These are phyloP conservation scores for Plutomurus gul DNA, from an alignment of 1,140 invertebrate genomes.

Conservation along the genomic window DNA sequence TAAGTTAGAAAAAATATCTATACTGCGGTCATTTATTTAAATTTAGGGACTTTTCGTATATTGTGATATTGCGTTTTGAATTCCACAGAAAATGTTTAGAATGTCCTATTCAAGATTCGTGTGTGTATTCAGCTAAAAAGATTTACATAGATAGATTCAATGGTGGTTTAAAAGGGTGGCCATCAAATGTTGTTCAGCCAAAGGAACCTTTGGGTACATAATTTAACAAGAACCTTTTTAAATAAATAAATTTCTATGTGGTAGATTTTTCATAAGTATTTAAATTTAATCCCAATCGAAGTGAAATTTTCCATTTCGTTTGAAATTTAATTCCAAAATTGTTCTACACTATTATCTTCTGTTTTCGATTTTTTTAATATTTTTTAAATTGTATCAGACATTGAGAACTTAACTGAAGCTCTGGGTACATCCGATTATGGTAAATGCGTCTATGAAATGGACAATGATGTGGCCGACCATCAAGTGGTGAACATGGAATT, in stretches of 20 bases:
- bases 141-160: conserved; percentile 57
- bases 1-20: conserved; percentile 37
- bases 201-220: conserved; percentile 40
- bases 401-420: conserved; percentile 57
- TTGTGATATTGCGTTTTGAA: no score
- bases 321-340: background rate
- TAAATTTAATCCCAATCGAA: no score
- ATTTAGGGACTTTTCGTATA: no score
- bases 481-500: conserved; percentile 62
- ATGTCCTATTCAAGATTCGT: conserved; percentile 57
- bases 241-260: no score
- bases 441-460: conserved; percentile 59
- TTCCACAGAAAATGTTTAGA: conserved; percentile 58
- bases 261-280: no score
- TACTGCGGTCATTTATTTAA: background rate
- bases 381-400: conserved; percentile 38
- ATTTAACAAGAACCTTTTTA: no score
- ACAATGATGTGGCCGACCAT: conserved; percentile 61
- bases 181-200: conserved; percentile 48
- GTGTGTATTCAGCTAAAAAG: conserved; percentile 61
- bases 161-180: conserved; percentile 40
- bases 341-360: background rate
- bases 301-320: no score
- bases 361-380: background rate
- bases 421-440: conserved; percentile 58